Base-by-base conservation (phyloP, 2,797 vertebrate species). In the Melanotaenia parkinsoni region DNA sequence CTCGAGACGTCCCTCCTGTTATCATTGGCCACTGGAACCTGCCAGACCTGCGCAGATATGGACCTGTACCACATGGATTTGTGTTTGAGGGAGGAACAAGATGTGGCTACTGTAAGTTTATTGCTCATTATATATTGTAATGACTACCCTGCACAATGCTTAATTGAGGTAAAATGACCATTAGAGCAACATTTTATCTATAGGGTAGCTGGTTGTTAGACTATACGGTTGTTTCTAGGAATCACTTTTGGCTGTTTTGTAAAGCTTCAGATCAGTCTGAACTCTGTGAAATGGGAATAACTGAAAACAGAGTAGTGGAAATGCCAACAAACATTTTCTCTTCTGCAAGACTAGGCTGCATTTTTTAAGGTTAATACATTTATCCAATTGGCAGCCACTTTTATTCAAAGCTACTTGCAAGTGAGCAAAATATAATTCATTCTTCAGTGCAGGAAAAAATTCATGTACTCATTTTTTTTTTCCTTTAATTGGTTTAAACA, bases 51-150 rank as follows among this genome's bases (percentile, higher is more conserved):
- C 95, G 98, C 32, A 93, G 98, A 58, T 99, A 99, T 0, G 98
- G 98, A 74, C 97, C 98, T 0, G 96, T 99, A 63, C 95, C 96
- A 1, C 95, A 95, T 0, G 98, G 98, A 24, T 99, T 98, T 68
- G 97, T 99, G 89, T 98, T 98, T 22, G 98, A 99, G 93, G 98
- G 98, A 53, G 98, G 98, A 64, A 97, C 98, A 20, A 94, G 98
- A 85, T 99, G 98, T 45, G 98, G 98, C 69, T 97, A 95, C 93
- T 99, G 98, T 99, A 92, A 98, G 97, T 92, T 40, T 90, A 94
- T 84, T 7, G 10, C 47, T 57, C 12, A 13, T 40, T 56, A 45
- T 20, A 8, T 56, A 26, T 20, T 58, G n/a, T 22, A 12, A 3
- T 50, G 45, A 8, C 45, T 50, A 9, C n/a, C 20, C 45, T 50